A percentile compares a stretch with the other conserved stretches of the same genome.
phyloP scores from a whole-genome alignment of 2,113 vertebrate genomes.

The Columba livia region DNA sequence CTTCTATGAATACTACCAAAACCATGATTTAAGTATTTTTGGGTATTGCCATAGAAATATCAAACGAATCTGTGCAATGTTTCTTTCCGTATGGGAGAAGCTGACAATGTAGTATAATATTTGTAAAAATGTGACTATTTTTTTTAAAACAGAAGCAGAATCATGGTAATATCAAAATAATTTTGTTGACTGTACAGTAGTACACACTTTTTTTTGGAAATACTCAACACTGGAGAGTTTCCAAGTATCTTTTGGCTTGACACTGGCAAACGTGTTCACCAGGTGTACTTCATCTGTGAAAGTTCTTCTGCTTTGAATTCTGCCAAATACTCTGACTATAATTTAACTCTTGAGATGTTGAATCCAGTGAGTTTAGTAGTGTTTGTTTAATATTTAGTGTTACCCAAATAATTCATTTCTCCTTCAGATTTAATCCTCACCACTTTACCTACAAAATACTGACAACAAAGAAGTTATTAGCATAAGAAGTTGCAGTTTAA shows the following conservation, averaged over 20 bases:
- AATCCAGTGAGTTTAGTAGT: not conserved
- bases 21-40: not conserved
- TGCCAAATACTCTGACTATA: not conserved
- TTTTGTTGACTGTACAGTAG: constrained; percentile 4
- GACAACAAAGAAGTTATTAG: not conserved
- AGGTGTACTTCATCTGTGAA: constrained; percentile 42
- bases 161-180: not conserved
- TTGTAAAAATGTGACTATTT: not conserved
- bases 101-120: not conserved
- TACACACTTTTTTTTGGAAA: constrained; percentile 45
- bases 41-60: not conserved
- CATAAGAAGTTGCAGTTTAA: not conserved
- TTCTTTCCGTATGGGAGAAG: not conserved
- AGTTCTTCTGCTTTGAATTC: constrained; percentile 8
- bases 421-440: not conserved
- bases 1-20: not conserved
- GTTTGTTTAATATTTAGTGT: not conserved
- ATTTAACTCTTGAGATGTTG: constrained; percentile 9
- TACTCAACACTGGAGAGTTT: not conserved
- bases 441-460: not conserved
- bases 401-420: not conserved
- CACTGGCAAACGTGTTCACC: constrained; percentile 17
- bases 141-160: not conserved
- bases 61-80: not conserved
- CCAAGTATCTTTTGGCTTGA: constrained; percentile 35